A percentile compares a stretch with the other conserved stretches of the same genome.
Evolutionary conservation across 2,888 invertebrate species (phyloP).

Genomic region (Phania funesta): DNA sequence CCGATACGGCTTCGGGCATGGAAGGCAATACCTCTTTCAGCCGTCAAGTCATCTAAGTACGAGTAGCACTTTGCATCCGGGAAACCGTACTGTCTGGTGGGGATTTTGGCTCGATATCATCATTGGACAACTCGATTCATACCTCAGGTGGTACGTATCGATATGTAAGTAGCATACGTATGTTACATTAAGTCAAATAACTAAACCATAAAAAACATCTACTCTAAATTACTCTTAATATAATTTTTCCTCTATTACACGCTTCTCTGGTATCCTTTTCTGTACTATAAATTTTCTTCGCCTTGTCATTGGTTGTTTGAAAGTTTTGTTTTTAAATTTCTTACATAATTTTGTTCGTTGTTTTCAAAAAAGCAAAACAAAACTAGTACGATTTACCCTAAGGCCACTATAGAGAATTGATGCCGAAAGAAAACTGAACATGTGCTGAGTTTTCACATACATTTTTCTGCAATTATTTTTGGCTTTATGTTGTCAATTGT

Average conservation of each 20-base stretch:
- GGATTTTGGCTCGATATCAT: too few relatives aligned
- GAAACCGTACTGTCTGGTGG: too few relatives aligned
- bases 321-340: not conserved
- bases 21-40: too few relatives aligned
- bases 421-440: slow-evolving; percentile 34
- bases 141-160: too few relatives aligned
- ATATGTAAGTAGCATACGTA: too few relatives aligned
- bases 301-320: slow-evolving; percentile 40
- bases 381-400: slow-evolving; percentile 30
- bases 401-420: slow-evolving; percentile 20
- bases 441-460: slow-evolving; percentile 19
- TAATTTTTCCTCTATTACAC: not conserved
- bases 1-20: too few relatives aligned
- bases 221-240: too few relatives aligned
- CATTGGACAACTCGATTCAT: too few relatives aligned
- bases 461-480: slow-evolving; percentile 24
- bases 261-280: not conserved
- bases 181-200: too few relatives aligned
- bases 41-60: too few relatives aligned
- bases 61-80: too few relatives aligned
- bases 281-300: not conserved
- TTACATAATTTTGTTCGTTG: not conserved
- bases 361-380: not conserved
- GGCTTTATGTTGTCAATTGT: slow-evolving; percentile 62
- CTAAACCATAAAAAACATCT: too few relatives aligned